phyloP scores from a whole-genome alignment of 2,888 invertebrate genomes.

The Peribatodes rhomboidaria region DNA sequence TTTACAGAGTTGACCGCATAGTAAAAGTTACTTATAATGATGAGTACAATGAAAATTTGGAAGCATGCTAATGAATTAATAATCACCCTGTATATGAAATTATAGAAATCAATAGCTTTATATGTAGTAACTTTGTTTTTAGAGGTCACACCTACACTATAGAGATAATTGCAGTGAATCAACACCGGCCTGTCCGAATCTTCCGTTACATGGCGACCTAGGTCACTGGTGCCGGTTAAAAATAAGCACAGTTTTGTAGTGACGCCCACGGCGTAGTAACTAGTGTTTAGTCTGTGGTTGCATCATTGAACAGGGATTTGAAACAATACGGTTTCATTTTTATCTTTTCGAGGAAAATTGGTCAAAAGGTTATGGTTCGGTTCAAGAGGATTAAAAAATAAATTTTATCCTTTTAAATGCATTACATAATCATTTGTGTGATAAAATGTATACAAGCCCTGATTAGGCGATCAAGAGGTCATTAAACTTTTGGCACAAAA shows the following conservation, averaged over 20 bases:
- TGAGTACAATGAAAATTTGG: too few relatives aligned
- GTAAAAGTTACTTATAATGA: too few relatives aligned
- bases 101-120: background rate
- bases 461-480: too few relatives aligned
- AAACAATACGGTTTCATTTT: background rate
- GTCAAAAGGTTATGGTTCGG: too few relatives aligned
- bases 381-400: background rate
- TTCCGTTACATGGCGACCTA: constrained; percentile 32
- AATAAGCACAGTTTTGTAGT: constrained; percentile 15
- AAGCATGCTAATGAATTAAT: too few relatives aligned
- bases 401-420: too few relatives aligned
- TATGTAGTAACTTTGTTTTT: constrained; percentile 10
- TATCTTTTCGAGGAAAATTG: too few relatives aligned
- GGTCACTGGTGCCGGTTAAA: constrained; percentile 34
- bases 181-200: constrained; percentile 10
- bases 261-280: constrained; percentile 13
- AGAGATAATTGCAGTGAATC: constrained; percentile 27
- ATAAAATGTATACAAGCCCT: too few relatives aligned
- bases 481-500: too few relatives aligned
- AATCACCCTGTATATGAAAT: too few relatives aligned
- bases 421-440: too few relatives aligned
- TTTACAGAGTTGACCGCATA: too few relatives aligned
- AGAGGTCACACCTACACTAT: constrained; percentile 11
- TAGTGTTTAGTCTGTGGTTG: constrained; percentile 4
- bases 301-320: background rate